Evolutionary conservation across 2,888 invertebrate genomes (phyloP).

Genomic region (Anthoptus insignis): DNA sequence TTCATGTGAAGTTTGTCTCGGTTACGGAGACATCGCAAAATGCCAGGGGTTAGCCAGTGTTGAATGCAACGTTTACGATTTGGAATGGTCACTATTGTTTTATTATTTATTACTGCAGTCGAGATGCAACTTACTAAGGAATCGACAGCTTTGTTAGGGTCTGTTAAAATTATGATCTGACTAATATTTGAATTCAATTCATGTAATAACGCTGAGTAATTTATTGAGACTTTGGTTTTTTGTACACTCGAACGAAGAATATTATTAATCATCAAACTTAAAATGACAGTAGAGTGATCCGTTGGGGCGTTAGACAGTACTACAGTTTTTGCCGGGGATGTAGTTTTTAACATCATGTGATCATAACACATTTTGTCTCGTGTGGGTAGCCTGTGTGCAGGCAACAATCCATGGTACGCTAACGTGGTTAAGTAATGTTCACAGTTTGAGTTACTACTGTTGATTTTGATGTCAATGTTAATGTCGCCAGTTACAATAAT

Average conservation of each 20-base stretch:
- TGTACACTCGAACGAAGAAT: neutral
- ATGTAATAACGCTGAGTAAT: too few species aligned
- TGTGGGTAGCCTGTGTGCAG: neutral
- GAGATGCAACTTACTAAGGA: too few species aligned
- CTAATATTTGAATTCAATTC: too few species aligned
- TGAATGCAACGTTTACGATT: too few species aligned
- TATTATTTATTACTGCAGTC: too few species aligned
- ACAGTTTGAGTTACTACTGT: neutral
- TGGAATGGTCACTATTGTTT: too few species aligned
- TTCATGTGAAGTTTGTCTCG: too few species aligned
- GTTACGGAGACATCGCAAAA: too few species aligned
- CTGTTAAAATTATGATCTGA: too few species aligned
- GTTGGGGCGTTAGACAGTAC: neutral
- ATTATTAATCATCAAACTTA: too few species aligned
- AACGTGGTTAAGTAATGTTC: neutral
- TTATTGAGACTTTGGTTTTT: neutral
- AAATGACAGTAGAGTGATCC: neutral
- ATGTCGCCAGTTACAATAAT: neutral
- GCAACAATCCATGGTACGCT: neutral
- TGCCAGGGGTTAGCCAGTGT: too few species aligned
- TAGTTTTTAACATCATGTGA: conserved; percentile 1
- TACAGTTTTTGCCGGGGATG: neutral
- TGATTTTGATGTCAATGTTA: neutral
- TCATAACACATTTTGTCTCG: conserved; percentile 4
- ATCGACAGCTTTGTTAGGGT: too few species aligned